Evolutionary conservation across 1,140 invertebrate species (phyloP).

Genomic region (Andricus grossulariae): DNA sequence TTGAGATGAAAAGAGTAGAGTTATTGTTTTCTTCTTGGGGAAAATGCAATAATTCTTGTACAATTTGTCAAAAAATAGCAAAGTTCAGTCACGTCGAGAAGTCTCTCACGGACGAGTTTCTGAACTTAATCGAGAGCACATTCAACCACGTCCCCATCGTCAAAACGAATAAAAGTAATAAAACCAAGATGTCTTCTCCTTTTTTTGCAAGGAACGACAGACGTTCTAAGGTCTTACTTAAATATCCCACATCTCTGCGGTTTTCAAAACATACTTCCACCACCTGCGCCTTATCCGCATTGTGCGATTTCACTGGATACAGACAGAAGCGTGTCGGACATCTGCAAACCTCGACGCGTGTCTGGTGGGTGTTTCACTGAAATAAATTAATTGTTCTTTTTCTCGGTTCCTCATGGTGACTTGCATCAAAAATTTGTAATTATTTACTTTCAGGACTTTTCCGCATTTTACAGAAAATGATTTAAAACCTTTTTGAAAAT

Average conservation of each 20-base stretch:
- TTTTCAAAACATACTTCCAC: neutral
- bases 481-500: no score
- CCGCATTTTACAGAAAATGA: no score
- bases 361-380: neutral
- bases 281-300: neutral
- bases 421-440: neutral
- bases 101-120: neutral
- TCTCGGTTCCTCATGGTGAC: neutral
- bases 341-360: slow-evolving; percentile 3
- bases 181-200: neutral
- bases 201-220: neutral
- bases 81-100: neutral
- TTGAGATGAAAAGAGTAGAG: no score
- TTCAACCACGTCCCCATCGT: neutral
- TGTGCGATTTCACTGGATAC: neutral
- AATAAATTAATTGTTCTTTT: neutral
- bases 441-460: no score
- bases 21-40: no score
- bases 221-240: neutral
- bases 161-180: neutral
- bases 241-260: neutral
- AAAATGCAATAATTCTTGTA: no score
- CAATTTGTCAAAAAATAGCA: neutral
- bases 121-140: neutral
- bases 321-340: slow-evolving; percentile 2